These are phyloP conservation scores for Pollenia labialis DNA, from an alignment of 2,888 invertebrate genomes.

Conservation along the genomic window DNA sequence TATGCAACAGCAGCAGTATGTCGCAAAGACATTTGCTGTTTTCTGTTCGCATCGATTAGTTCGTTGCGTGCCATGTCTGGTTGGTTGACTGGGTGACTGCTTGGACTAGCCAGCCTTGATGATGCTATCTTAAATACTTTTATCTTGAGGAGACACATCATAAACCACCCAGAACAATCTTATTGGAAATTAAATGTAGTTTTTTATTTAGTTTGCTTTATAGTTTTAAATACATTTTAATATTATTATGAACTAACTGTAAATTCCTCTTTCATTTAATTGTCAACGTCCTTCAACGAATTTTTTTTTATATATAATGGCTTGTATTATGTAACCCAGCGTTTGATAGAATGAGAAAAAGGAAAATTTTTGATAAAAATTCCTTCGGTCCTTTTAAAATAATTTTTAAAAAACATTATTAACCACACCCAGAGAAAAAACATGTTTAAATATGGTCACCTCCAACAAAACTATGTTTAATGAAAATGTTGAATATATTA, in stretches of 20 bases:
- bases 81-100: not conserved
- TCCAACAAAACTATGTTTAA: too few relatives aligned
- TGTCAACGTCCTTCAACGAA: too few relatives aligned
- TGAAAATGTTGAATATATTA: too few relatives aligned
- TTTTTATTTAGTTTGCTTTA: conserved; percentile 31
- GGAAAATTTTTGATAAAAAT: too few relatives aligned
- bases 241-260: conserved; percentile 47
- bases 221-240: conserved; percentile 70
- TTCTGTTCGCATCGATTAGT: conserved; percentile 30
- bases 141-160: conserved; percentile 67
- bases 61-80: conserved; percentile 45
- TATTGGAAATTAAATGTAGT: conserved; percentile 2
- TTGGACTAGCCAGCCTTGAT: conserved; percentile 25
- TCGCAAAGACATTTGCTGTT: conserved; percentile 55
- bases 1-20: not conserved
- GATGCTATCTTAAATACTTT: conserved; percentile 62
- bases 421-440: too few relatives aligned
- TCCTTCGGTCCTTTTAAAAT: too few relatives aligned
- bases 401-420: too few relatives aligned
- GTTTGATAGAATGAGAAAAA: too few relatives aligned
- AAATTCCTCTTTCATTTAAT: not conserved
- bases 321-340: too few relatives aligned
- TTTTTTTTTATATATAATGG: too few relatives aligned
- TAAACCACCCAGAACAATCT: conserved; percentile 70
- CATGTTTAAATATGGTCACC: too few relatives aligned